A percentile compares a stretch with the other conserved stretches of the same genome.
phyloP scores from a whole-genome alignment of 2,888 invertebrate species.

The Athetis lepigone region DNA sequence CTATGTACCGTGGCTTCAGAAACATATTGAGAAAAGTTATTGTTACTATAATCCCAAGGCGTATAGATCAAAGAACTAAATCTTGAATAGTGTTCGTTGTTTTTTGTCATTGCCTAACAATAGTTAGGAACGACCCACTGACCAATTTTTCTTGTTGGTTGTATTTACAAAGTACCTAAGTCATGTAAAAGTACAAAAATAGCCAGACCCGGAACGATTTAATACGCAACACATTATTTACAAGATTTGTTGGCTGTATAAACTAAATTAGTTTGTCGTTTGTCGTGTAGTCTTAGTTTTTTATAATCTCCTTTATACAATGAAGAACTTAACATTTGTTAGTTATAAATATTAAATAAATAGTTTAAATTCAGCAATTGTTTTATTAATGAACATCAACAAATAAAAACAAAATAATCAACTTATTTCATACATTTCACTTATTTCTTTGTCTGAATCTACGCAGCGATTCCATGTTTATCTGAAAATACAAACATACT shows the following conservation, averaged over 20 bases:
- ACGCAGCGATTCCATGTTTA: conserved; percentile 58
- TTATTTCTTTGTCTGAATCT: conserved; percentile 49
- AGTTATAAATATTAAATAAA: conserved; percentile 4
- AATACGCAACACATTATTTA: too few species aligned
- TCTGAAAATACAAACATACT: conserved; percentile 59
- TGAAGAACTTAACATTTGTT: not conserved
- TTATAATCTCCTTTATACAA: not conserved
- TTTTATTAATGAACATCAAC: conserved; percentile 14
- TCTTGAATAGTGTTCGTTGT: too few species aligned
- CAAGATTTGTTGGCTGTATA: too few species aligned
- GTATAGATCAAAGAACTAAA: not conserved
- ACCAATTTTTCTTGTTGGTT: too few species aligned
- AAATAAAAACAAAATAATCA: conserved; percentile 2
- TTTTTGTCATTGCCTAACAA: not conserved
- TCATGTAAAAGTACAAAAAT: too few species aligned
- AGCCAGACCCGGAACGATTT: too few species aligned
- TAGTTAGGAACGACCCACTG: too few species aligned
- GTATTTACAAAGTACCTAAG: too few species aligned
- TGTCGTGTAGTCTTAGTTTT: too few species aligned
- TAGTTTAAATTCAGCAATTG: not conserved
- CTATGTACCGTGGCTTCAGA: conserved; percentile 78
- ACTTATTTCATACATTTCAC: conserved; percentile 6
- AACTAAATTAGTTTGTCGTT: not conserved
- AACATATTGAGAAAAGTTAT: conserved; percentile 51
- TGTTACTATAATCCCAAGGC: conserved; percentile 17